Evolutionary conservation across 2,113 vertebrate species (phyloP).

Genomic region (Gambusia affinis): DNA sequence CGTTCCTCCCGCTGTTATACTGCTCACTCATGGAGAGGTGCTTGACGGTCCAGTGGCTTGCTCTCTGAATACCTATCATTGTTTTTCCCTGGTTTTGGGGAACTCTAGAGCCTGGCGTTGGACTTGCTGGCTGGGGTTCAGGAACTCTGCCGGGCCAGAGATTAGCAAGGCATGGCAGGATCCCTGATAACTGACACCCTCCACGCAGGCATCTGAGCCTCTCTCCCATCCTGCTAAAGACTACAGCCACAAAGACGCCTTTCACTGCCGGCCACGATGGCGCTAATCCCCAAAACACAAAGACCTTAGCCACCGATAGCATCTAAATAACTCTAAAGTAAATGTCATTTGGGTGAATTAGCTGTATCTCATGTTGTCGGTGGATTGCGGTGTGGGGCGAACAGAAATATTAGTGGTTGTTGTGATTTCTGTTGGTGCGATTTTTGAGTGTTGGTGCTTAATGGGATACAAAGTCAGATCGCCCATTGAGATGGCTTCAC

Average conservation of each 20-base stretch:
- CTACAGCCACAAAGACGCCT: conserved; percentile 73
- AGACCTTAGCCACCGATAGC: conserved; percentile 72
- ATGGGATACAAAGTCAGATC: conserved; percentile 52
- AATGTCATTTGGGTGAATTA: conserved; percentile 77
- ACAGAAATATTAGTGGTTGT: conserved; percentile 71
- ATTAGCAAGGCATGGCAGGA: conserved; percentile 79
- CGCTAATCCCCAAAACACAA: conserved; percentile 77
- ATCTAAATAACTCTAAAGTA: conserved; percentile 79
- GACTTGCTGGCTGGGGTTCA: conserved; percentile 73
- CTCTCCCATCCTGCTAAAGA: conserved; percentile 71
- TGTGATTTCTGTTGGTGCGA: conserved; percentile 65
- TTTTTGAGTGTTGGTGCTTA: conserved; percentile 55
- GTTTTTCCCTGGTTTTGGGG: conserved; percentile 57
- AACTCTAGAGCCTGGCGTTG: conserved; percentile 69
- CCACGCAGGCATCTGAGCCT: conserved; percentile 70
- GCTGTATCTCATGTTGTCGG: conserved; percentile 54
- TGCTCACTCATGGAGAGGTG: conserved; percentile 60
- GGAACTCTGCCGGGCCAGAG: conserved; percentile 75
- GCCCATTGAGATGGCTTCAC: conserved; percentile 35
- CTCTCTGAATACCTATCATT: conserved; percentile 78
- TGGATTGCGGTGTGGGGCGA: conserved; percentile 51
- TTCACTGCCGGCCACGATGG: conserved; percentile 69
- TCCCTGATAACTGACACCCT: conserved; percentile 82
- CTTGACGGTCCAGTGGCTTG: conserved; percentile 63
- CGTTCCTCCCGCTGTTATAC: conserved; percentile 36